Percentiles rank a stretch among this genome's conserved stretches.
These are phyloP conservation scores for Acleris sparsana DNA, from an alignment of 2,888 invertebrate genomes.

Conservation along the genomic window DNA sequence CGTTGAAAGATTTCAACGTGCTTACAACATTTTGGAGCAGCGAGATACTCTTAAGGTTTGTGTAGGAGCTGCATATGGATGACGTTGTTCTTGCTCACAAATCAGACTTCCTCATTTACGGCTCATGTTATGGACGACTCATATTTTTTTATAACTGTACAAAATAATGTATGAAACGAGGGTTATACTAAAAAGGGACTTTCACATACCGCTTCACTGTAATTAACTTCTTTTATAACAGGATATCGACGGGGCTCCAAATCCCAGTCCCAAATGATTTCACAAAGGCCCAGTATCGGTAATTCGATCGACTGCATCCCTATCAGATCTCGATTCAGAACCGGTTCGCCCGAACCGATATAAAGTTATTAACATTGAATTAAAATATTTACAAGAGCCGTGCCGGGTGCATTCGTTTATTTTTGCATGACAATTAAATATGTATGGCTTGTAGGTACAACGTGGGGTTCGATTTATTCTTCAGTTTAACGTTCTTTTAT, in stretches of 20 bases:
- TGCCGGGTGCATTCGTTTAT: slow-evolving; percentile 63
- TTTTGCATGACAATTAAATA: slow-evolving; percentile 77
- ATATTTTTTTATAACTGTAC: too few species aligned
- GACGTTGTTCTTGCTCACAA: not conserved
- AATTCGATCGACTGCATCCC: slow-evolving; percentile 59
- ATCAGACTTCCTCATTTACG: not conserved
- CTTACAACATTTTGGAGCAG: too few species aligned
- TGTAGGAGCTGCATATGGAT: not conserved
- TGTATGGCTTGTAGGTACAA: slow-evolving; percentile 50
- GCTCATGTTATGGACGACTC: too few species aligned
- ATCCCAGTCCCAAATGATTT: slow-evolving; percentile 32
- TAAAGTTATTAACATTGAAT: slow-evolving; percentile 74
- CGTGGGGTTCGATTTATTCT: slow-evolving; percentile 60
- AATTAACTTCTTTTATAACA: slow-evolving; percentile 37
- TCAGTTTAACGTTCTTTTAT: slow-evolving; percentile 66
- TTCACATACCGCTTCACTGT: slow-evolving; percentile 15
- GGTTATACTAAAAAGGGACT: not conserved
- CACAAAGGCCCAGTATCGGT: slow-evolving; percentile 49
- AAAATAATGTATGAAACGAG: not conserved
- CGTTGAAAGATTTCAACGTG: slow-evolving; percentile 4
- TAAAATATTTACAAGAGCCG: slow-evolving; percentile 68
- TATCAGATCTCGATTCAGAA: slow-evolving; percentile 47
- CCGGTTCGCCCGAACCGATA: slow-evolving; percentile 60
- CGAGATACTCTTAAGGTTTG: not conserved
- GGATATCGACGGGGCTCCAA: slow-evolving; percentile 35